Base-by-base conservation (phyloP, 2,113 vertebrate genomes). In the Redunca redunca region DNA sequence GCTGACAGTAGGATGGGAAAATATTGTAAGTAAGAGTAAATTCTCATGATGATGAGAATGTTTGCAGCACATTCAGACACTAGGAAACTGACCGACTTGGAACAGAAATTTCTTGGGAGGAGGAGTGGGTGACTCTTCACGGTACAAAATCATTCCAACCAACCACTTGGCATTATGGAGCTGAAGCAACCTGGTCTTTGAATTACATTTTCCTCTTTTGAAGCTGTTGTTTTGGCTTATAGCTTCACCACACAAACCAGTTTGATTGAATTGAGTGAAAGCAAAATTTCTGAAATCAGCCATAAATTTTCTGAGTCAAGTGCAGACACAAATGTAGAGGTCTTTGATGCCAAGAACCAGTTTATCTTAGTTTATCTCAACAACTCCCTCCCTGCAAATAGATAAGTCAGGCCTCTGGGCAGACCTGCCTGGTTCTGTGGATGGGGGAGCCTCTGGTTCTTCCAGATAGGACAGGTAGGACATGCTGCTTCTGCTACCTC, bases 181-280 rank as follows among this genome's bases (percentile, higher is more conserved):
- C 64, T 3, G n/a, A 84, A 95, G 60, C 55, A 23, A 84, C 84
- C 84, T 84, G 62, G 74, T 71, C 0, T 2, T 14, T 33, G 48
- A 78, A 82, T 36, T 52, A 36, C 55, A 88, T 64, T 87, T 88
- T 89, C 55, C 85, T 64, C 83, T 26, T 50, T 78, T 1, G 4
- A 84, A 67, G 57, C 40, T 95, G 57, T 67, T 95, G 78, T 55
- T 95, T 97, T 88, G 62, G 80, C 25, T 92, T 57, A 40, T 50
- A 67, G 40, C 50, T 78, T 78, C 48, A 67, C 64, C 48, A 67
- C 28, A 78, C 77, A 95, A 92, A 89, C 57, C 55, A 43, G 19
- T 92, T 89, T 92, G 90, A 92, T 43, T 89, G 93, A 95, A 85
- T 85, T 52, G 40, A 89, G 14, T 48, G 46, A 92, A 88, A 97